These are phyloP conservation scores for Euura saliciscinereae DNA, from an alignment of 1,140 invertebrate species.

Conservation along the genomic window DNA sequence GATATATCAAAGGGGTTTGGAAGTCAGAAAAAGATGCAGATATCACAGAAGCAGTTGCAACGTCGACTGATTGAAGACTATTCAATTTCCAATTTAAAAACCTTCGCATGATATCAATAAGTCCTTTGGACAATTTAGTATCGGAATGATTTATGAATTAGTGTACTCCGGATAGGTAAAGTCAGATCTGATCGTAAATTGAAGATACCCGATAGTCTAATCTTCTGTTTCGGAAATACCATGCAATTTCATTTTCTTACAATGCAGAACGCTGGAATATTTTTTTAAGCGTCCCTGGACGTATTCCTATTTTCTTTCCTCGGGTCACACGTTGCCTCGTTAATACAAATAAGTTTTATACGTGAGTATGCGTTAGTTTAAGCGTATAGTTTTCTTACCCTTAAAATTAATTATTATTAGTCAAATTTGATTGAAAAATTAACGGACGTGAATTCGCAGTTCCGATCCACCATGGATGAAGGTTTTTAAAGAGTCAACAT, in stretches of 20 bases:
- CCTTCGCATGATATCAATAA: not conserved
- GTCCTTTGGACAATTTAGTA: not conserved
- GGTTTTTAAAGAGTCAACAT: not conserved
- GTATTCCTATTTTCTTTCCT: too few species aligned
- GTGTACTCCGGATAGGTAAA: too few species aligned
- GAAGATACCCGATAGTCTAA: too few species aligned
- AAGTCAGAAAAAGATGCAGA: slow-evolving; percentile 51
- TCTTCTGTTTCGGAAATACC: too few species aligned
- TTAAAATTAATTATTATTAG: not conserved
- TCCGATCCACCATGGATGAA: not conserved
- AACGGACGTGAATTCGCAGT: not conserved
- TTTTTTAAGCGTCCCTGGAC: too few species aligned
- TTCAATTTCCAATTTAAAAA: slow-evolving; percentile 55
- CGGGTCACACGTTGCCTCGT: too few species aligned
- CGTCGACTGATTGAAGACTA: slow-evolving; percentile 54
- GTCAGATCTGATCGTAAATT: too few species aligned
- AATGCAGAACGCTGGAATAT: too few species aligned
- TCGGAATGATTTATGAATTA: too few species aligned
- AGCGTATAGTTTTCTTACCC: not conserved
- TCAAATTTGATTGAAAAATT: not conserved
- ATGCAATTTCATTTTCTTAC: too few species aligned
- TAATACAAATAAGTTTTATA: too few species aligned
- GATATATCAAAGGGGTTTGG: slow-evolving; percentile 45
- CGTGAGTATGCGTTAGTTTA: too few species aligned
- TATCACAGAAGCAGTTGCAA: slow-evolving; percentile 49